Conservation (phyloP, 2,113 vertebrate species). For the Callaeas wilsoni region DNA sequence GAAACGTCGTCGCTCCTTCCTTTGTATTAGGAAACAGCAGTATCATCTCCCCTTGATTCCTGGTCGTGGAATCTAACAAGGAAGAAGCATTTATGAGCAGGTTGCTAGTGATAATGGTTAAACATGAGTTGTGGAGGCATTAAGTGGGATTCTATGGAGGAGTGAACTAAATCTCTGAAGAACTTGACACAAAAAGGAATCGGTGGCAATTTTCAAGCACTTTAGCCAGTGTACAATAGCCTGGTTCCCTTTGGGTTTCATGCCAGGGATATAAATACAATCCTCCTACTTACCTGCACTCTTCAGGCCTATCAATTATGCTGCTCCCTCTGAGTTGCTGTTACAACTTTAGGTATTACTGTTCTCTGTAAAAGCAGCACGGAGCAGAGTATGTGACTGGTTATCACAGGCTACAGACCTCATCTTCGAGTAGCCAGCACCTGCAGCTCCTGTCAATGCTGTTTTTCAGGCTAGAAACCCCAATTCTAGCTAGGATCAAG, state of each 20-base stretch:
- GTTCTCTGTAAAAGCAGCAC: background rate
- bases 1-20: background rate
- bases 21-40: constrained; percentile 6
- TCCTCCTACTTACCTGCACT: constrained; percentile 51
- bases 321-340: background rate
- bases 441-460: background rate
- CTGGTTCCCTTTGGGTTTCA: constrained; percentile 52
- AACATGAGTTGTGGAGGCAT: constrained; percentile 65
- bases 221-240: constrained; percentile 31
- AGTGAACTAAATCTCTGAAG: constrained; percentile 40
- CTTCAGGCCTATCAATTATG: constrained; percentile 37
- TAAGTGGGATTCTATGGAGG: constrained; percentile 54
- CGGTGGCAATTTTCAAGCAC: constrained; percentile 65
- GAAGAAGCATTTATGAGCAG: background rate
- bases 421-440: background rate
- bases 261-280: constrained; percentile 35
- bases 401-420: background rate
- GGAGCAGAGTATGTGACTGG: background rate
- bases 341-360: constrained; percentile 29
- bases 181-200: constrained; percentile 10
- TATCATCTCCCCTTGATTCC: constrained; percentile 56
- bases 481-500: background rate
- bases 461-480: background rate
- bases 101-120: constrained; percentile 55
- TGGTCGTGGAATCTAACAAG: background rate